Evolutionary conservation across 2,888 invertebrate species (phyloP).

Genomic region (Rhagonycha fulva): DNA sequence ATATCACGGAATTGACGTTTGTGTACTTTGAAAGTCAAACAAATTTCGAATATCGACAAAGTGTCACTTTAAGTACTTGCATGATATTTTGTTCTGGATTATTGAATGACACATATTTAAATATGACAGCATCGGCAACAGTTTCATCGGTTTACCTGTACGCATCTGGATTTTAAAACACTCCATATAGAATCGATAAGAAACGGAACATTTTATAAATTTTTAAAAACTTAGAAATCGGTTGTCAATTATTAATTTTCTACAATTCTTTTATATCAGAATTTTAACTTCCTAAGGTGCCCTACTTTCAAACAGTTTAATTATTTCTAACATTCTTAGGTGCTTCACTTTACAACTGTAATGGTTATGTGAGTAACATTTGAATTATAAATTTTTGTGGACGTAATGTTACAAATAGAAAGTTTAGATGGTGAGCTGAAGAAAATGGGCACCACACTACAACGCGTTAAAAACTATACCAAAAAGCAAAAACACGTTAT

Average conservation of each 20-base stretch:
- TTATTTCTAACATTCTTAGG: background rate
- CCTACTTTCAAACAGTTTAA: background rate
- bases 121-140: background rate
- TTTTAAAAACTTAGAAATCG: background rate
- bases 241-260: background rate
- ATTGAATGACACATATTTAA: background rate
- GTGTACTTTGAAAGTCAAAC: background rate
- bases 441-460: too few relatives aligned
- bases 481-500: too few relatives aligned
- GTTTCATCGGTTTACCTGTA: background rate
- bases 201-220: background rate
- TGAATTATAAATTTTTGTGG: too few relatives aligned
- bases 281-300: background rate
- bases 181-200: background rate
- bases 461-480: too few relatives aligned
- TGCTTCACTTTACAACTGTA: too few relatives aligned
- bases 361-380: too few relatives aligned
- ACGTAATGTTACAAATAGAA: too few relatives aligned
- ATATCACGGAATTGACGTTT: background rate
- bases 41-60: background rate
- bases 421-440: too few relatives aligned
- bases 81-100: background rate
- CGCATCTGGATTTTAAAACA: background rate
- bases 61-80: background rate
- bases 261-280: background rate